Percentiles rank a stretch among this genome's conserved stretches.
phyloP scores from a whole-genome alignment of 2,888 invertebrate species.

The Patella caerulea region DNA sequence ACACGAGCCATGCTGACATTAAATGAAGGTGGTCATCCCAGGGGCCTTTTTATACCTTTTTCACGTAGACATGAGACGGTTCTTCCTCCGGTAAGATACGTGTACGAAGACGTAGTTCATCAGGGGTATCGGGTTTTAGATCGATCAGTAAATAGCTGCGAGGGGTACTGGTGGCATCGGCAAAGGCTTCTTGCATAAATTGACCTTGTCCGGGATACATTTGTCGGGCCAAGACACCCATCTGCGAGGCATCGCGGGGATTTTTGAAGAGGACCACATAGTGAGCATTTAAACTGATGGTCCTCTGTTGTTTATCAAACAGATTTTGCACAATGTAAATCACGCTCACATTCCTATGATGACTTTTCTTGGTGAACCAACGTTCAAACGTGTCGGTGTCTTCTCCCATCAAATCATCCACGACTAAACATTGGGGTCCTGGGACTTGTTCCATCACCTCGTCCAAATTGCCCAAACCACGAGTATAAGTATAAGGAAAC shows the following conservation, averaged over 20 bases:
- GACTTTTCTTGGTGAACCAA: constrained; percentile 11
- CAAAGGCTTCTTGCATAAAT: constrained; percentile 3
- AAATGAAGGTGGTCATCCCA: too few relatives aligned
- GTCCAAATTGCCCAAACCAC: not conserved
- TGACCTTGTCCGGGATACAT: not conserved
- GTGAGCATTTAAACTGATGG: constrained; percentile 15
- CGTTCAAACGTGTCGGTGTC: not conserved
- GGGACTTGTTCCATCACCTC: not conserved
- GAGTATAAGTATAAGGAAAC: not conserved
- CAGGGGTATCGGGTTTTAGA: not conserved
- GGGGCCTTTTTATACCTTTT: not conserved
- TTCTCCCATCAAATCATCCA: constrained; percentile 15
- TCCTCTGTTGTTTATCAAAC: constrained; percentile 12
- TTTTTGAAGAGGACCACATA: too few relatives aligned
- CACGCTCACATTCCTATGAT: constrained; percentile 21
- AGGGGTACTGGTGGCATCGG: not conserved
- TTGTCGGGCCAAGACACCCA: not conserved
- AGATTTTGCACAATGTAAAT: constrained; percentile 14
- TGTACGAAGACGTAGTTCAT: not conserved
- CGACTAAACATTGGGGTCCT: not conserved
- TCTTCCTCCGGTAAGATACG: not conserved
- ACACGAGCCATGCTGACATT: too few relatives aligned
- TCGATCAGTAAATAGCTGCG: not conserved
- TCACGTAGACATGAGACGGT: not conserved
- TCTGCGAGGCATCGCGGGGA: too few relatives aligned